Evolutionary conservation across 2,797 vertebrate species (phyloP).

Genomic region (Gymnoscopelus braueri): DNA sequence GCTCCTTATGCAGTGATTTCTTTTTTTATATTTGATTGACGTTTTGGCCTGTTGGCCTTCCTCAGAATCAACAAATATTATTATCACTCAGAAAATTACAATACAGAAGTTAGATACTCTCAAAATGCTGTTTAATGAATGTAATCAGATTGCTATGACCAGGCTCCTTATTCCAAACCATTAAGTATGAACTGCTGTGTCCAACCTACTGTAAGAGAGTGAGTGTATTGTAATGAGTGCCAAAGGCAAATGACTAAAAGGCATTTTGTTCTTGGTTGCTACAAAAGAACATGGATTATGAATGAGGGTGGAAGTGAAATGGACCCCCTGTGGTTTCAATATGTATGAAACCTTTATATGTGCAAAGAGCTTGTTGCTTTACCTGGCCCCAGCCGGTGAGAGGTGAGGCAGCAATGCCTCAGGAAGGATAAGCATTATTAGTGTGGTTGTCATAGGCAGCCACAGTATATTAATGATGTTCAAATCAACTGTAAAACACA

Average conservation of each 20-base stretch:
- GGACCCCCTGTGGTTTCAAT: slow-evolving; percentile 79
- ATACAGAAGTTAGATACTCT: too few relatives aligned
- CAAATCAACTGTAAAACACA: too few relatives aligned
- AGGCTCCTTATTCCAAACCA: too few relatives aligned
- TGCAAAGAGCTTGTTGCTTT: slow-evolving; percentile 61
- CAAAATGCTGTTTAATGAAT: too few relatives aligned
- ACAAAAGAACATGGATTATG: slow-evolving; percentile 81
- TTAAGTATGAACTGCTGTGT: slow-evolving; percentile 1
- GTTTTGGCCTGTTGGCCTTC: too few relatives aligned
- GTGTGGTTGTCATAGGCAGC: too few relatives aligned
- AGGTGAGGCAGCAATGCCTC: slow-evolving; percentile 6
- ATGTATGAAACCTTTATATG: slow-evolving; percentile 79
- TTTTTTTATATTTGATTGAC: too few relatives aligned
- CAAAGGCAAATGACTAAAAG: slow-evolving; percentile 67
- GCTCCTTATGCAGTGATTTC: too few relatives aligned
- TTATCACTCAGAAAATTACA: slow-evolving; percentile 64
- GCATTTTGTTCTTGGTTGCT: slow-evolving; percentile 70
- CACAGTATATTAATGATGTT: too few relatives aligned
- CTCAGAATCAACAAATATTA: too few relatives aligned
- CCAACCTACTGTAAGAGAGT: slow-evolving; percentile 54
- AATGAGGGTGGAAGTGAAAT: slow-evolving; percentile 69
- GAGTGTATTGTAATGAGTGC: slow-evolving; percentile 70
- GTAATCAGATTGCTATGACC: too few relatives aligned
- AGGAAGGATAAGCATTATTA: too few relatives aligned
- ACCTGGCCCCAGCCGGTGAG: slow-evolving; percentile 70